phyloP scores from a whole-genome alignment of 2,113 vertebrate species.

The Chamaea fasciata region DNA sequence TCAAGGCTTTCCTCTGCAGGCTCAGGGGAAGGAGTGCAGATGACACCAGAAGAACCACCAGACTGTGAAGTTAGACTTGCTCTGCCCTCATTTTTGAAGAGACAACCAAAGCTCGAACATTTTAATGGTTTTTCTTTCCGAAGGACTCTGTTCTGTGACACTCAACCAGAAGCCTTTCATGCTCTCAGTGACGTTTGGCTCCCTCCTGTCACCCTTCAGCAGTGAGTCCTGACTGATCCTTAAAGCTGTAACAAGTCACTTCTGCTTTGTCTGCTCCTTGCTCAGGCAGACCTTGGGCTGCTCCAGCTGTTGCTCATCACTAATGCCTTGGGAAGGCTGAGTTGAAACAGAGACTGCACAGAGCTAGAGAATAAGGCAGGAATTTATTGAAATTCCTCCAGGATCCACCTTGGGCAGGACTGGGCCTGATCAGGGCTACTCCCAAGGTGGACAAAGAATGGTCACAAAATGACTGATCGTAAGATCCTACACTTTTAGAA shows the following conservation, averaged over 20 bases:
- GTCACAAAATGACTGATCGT: neutral
- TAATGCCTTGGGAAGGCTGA: neutral
- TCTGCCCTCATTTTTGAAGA: neutral
- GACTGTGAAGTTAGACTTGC: neutral
- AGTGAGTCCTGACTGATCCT: neutral
- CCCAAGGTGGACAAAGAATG: neutral
- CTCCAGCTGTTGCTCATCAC: neutral
- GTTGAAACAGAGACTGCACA: neutral
- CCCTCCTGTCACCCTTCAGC: neutral
- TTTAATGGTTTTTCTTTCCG: neutral
- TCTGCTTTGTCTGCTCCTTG: neutral
- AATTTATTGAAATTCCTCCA: neutral
- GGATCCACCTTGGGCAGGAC: neutral
- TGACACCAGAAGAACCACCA: rapidly evolving
- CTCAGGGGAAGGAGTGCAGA: neutral
- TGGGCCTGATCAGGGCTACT: neutral
- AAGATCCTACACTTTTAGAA: neutral
- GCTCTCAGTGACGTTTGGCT: neutral
- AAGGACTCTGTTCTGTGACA: rapidly evolving
- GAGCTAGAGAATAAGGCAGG: neutral
- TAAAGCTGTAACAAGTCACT: neutral
- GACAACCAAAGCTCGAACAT: neutral
- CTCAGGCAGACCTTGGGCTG: neutral
- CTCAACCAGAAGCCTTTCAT: neutral
- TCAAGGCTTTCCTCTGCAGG: neutral